A percentile compares a stretch with the other conserved stretches of the same genome.
phyloP scores from a whole-genome alignment of 2,797 vertebrate genomes.

The Brachyalestes nurse region DNA sequence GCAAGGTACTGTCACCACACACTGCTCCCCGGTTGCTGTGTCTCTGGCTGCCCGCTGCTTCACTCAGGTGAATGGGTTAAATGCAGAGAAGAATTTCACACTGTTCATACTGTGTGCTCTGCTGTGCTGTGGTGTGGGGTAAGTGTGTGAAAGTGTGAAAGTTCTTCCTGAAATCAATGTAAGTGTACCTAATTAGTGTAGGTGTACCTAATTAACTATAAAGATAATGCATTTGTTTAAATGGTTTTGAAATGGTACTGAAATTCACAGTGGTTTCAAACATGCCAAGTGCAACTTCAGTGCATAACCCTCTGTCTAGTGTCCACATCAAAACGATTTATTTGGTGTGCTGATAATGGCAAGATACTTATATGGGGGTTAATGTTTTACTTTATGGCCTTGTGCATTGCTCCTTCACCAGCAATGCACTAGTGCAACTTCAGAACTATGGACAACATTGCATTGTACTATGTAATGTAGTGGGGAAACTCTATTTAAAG shows the following conservation, averaged over 20 bases:
- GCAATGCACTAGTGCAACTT: background rate
- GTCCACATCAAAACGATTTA: background rate
- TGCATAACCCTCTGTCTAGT: background rate
- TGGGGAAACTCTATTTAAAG: background rate
- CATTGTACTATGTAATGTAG: constrained; percentile 8
- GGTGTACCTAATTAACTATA: background rate
- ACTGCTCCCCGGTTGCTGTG: too few relatives aligned
- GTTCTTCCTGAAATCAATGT: too few relatives aligned
- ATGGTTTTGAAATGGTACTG: background rate
- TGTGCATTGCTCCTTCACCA: background rate
- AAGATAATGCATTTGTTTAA: background rate
- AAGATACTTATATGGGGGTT: constrained; percentile 11
- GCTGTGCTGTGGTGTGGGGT: too few relatives aligned
- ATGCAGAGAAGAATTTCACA: too few relatives aligned
- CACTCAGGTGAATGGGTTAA: too few relatives aligned
- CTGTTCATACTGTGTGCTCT: too few relatives aligned
- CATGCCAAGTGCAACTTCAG: background rate
- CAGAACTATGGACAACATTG: background rate
- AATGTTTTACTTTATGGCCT: constrained; percentile 46
- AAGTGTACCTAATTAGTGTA: background rate
- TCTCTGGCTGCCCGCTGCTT: too few relatives aligned
- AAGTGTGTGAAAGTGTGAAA: too few relatives aligned
- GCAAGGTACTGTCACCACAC: too few relatives aligned
- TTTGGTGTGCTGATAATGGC: constrained; percentile 3
- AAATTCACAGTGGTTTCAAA: background rate